These are phyloP conservation scores for Drosophila acutilabella DNA, from an alignment of 2,888 invertebrate genomes.

Conservation along the genomic window DNA sequence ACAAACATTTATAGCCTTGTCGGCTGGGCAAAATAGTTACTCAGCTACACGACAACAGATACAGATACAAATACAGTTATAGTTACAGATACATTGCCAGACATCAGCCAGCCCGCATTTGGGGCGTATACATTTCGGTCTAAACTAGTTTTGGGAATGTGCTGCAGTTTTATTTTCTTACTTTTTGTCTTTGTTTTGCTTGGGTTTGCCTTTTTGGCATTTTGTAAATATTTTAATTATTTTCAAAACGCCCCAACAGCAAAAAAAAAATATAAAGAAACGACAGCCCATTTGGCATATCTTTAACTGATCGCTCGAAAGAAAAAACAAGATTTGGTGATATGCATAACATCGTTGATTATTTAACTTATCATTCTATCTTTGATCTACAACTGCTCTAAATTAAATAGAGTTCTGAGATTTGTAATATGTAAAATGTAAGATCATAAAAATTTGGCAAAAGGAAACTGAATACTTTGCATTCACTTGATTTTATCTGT, in stretches of 20 bases:
- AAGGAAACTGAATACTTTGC: too few relatives aligned
- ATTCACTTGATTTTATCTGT: too few relatives aligned
- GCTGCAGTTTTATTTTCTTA: constrained; percentile 33
- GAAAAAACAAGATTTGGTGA: constrained; percentile 4
- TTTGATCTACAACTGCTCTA: background rate
- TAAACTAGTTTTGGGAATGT: constrained; percentile 62
- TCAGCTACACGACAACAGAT: constrained; percentile 23
- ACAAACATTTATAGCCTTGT: constrained; percentile 64
- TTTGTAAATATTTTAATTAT: constrained; percentile 71
- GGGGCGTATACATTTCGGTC: constrained; percentile 68
- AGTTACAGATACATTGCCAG: constrained; percentile 5
- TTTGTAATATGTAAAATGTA: background rate
- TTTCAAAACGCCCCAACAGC: constrained; percentile 53
- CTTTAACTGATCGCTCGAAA: background rate
- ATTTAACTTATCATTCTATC: constrained; percentile 2
- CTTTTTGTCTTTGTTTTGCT: background rate
- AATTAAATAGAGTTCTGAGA: background rate
- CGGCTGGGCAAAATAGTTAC: constrained; percentile 49
- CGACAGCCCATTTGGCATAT: constrained; percentile 30
- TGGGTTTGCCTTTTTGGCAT: constrained; percentile 37
- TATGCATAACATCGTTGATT: background rate
- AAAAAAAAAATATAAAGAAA: background rate
- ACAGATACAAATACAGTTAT: constrained; percentile 32
- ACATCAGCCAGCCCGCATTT: constrained; percentile 44
- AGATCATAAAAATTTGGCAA: too few relatives aligned